Conservation (phyloP, 2,113 vertebrate genomes). For the Dromaius novaehollandiae region DNA sequence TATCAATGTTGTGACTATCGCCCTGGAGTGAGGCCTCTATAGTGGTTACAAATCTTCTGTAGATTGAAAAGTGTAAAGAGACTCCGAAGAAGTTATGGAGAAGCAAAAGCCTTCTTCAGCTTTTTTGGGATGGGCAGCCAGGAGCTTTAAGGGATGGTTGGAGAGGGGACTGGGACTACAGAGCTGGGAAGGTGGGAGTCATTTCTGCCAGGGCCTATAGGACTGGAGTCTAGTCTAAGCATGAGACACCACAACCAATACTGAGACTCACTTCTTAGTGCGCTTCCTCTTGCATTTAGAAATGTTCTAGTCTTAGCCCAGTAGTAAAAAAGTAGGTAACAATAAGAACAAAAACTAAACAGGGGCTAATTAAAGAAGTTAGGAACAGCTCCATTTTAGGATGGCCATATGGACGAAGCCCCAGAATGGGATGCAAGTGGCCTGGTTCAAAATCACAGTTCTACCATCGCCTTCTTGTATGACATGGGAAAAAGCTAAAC, state of each 20-base stretch:
- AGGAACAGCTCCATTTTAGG: background rate
- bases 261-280: fast-evolving
- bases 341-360: background rate
- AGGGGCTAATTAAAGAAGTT: fast-evolving
- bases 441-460: background rate
- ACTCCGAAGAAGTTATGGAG: background rate
- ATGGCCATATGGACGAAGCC: background rate
- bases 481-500: background rate
- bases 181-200: background rate
- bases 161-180: background rate
- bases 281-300: background rate
- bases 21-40: background rate
- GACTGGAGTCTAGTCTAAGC: background rate
- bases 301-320: background rate
- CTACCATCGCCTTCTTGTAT: background rate
- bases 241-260: background rate
- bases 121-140: no score
- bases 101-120: no score
- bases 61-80: background rate
- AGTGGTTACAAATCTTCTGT: background rate
- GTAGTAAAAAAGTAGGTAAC: background rate
- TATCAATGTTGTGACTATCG: background rate
- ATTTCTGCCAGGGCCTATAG: background rate
- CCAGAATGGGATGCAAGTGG: background rate
- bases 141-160: no score